Base-by-base conservation (phyloP, 2,888 invertebrate species). In the Dysmachus trigonus region DNA sequence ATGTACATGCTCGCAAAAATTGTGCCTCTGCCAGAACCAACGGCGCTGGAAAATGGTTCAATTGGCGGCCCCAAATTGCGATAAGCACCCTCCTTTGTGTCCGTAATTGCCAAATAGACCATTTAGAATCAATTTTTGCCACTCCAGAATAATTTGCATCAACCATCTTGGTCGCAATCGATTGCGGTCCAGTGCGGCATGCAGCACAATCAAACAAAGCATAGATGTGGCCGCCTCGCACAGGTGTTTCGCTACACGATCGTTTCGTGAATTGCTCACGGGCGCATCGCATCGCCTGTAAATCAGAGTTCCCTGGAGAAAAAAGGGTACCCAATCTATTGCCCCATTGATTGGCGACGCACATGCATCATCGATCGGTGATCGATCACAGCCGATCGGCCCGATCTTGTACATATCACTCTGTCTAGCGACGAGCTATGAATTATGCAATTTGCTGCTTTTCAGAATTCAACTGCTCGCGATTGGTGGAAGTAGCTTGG, bases 371-470 rank as follows among this genome's bases (percentile, higher is more conserved):
- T 81, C 81, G 62, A 15, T 53, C 53, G 53, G 13, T 53, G n/a
- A 81, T 81, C 81, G 41, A 81, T 81, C 81, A 62, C 81, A 53
- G 33, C 81, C 33, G 62, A 81, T 81, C 81, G 53, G 33, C 0
- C 51, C 81, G 62, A 53, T 81, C 81, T 62, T 53, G 53, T 53
- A 81, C 81, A 81, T 81, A 81, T 81, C 81, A 33, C 53, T 53
- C 31, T 35, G 81, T 81, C 77, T 81, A 33, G 81, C 81, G 31
- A 27, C 8, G 62, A 13, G 35, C 81, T 53, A 81, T 81, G 81
- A 81, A 81, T 81, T 81, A 81, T 81, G 81, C 81, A 81, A 81
- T 81, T 81, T 62, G 62, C 81, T 81, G 62, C 62, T 81, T 62
- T 81, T 81, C 33, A 53, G 81, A 53, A 81, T 81, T 81, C 81